A percentile compares a stretch with the other conserved stretches of the same genome.
These are phyloP conservation scores for Halesus radiatus DNA, from an alignment of 1,140 invertebrate genomes.

Conservation along the genomic window DNA sequence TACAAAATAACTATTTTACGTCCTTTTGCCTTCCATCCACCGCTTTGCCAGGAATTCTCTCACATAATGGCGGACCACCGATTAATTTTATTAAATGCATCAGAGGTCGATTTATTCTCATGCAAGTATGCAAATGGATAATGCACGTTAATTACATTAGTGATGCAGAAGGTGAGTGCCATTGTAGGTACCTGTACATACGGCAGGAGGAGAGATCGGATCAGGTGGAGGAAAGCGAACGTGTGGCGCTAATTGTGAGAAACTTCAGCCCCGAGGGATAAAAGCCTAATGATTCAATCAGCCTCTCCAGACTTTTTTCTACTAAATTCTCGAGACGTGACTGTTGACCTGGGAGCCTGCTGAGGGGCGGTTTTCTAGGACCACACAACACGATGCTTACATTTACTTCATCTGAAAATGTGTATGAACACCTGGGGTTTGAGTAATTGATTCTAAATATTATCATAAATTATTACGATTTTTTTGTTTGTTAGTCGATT, in stretches of 20 bases:
- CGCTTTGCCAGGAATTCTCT: too few species aligned
- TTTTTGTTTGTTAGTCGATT: too few species aligned
- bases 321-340: neutral
- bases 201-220: neutral
- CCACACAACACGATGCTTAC: constrained; percentile 7
- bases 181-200: constrained; percentile 6
- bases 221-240: constrained; percentile 12
- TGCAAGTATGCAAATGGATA: too few species aligned
- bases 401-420: too few species aligned
- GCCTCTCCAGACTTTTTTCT: constrained; percentile 31
- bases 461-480: too few species aligned
- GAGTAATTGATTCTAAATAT: too few species aligned
- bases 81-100: too few species aligned
- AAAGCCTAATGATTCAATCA: constrained; percentile 33
- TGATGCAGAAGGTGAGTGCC: constrained; percentile 9
- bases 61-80: too few species aligned
- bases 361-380: neutral
- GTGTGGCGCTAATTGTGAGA: constrained; percentile 33
- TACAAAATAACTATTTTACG: too few species aligned
- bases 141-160: constrained; percentile 12
- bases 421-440: too few species aligned
- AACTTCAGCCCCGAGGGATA: neutral
- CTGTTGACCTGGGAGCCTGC: neutral
- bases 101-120: too few species aligned
- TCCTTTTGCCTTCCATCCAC: too few species aligned